A percentile compares a stretch with the other conserved stretches of the same genome.
Conservation (phyloP, 2,888 invertebrate genomes). For the Galerucella calmariensis region DNA sequence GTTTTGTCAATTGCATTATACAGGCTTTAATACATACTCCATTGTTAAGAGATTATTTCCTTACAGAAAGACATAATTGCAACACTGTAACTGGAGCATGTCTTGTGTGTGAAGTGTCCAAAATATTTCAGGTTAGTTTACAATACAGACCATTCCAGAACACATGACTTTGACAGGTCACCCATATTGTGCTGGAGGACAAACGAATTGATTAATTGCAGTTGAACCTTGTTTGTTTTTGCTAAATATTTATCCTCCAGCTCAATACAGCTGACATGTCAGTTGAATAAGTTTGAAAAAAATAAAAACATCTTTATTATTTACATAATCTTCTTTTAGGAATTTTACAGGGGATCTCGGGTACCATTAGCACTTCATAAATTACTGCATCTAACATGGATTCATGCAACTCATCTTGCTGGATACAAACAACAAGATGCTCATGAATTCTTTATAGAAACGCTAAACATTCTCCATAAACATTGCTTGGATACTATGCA, state of each 20-base stretch:
- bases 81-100: conserved; percentile 78
- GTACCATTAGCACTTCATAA: conserved; percentile 90
- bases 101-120: conserved; percentile 95
- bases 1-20: conserved; percentile 98
- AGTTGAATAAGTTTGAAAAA: neutral
- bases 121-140: conserved; percentile 84
- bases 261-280: no score
- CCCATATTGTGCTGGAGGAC: neutral
- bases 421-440: conserved; percentile 99
- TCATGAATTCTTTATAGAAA: conserved; percentile 98
- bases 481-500: conserved; percentile 69
- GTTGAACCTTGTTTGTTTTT: no score
- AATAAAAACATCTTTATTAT: neutral
- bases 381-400: conserved; percentile 94
- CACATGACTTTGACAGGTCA: no score
- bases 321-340: conserved; percentile 64
- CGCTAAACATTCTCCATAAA: conserved; percentile 90
- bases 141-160: no score
- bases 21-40: conserved; percentile 97
- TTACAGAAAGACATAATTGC: conserved; percentile 94
- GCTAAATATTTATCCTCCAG: no score
- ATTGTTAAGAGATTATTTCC: conserved; percentile 92
- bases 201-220: no score
- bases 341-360: conserved; percentile 93
- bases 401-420: conserved; percentile 93